Base-by-base conservation (phyloP, 92 coral and sea anemone genomes). In the Hydrozoanthus gracilis region DNA sequence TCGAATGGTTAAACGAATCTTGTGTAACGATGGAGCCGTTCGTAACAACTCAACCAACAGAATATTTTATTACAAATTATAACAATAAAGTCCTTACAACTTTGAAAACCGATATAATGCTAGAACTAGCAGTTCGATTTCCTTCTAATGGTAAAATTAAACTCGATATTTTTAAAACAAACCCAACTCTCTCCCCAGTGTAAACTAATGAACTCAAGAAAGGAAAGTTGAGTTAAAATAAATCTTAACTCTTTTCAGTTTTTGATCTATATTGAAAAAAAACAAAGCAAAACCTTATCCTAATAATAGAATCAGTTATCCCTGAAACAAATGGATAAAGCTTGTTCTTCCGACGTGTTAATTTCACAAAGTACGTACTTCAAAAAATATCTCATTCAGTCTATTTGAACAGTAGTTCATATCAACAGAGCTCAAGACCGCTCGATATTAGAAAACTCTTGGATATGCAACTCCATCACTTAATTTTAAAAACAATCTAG, bases 341-440 rank as follows among this genome's bases (percentile, higher is more conserved):
- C 18, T 47, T 66, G 74, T 49, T 66, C 58, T 48, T 46, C 51
- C 49, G 52, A 79, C 54, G 62, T 61, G 72, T 82, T 86, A 89
- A 71, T 70, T 84, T 86, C 76, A 88, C 88, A 83, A 90, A 83
- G 62, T 78, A 83, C 87, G 83, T 46, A 90, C 87, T 82, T 73
- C 84, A 91, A 95, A 94, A 73, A 92, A 83, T 49, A 67, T 76
- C 88, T 92, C 83, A 76, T 86, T 90, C 93, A 88, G 70, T 89
- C 79, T 76, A 92, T 90, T 73, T 45, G 73, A 75, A 27, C 39
- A 27, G 39, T 27, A 27, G 39, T 27, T 27, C 2, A 27, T 27
- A 27, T 58, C 13, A 4, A 58, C 64, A 68, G 15, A 27, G 10
- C 73, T 68, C 73, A 68, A 45, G 73, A 27, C 39, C 39, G 39